Evolutionary conservation across 1,140 invertebrate species (phyloP), one percentile per base, ranked within the genome.

Genomic region (Augochlora pura): DNA sequence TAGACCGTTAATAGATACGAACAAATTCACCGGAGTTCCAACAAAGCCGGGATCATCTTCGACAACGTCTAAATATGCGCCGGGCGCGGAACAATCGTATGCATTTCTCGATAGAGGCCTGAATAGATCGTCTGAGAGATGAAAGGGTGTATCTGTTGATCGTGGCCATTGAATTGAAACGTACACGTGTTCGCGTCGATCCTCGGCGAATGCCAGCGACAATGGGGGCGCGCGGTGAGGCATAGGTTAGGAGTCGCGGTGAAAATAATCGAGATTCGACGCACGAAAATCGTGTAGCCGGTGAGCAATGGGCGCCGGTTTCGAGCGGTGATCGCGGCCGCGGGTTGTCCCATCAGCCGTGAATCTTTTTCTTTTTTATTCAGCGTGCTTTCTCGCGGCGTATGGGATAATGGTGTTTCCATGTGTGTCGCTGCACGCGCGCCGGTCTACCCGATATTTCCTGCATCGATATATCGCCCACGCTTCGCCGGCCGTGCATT

Each of bases 381-480:
- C 59, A 12, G 59, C 32, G 59, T 62, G 16, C 59, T 62, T 62
- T 62, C 59, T 62, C 59, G 59, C 14, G 59, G 1, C 25, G 25
- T 32, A 62, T 32, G 6, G 23, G 49, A 21, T 54, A 54, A 54
- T 54, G 63, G 42, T 14, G 42, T 46, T 46, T 46, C 42, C 42
- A 46, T 46, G 42, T 46, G 42, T 46, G 32, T 32, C 32, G 32
- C 4, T 32, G 32, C 32, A 32, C 32, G 32, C 32, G 32, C 32
- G 32, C 32, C 32, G 32, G 32, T 32, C 32, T 46, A 65, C 3
- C 16, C 39, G 64, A 49, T 64, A 68, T 83, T 84, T 66, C 76
- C 70, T 75, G 67, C 46, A 59, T 76, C 57, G 70, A 64, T 83
- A 62, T 39, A 74, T 82, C 69, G 54, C 42, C 71, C 32, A 60